Base-by-base conservation (phyloP, 2,797 vertebrate genomes). In the Xyrichtys novacula region DNA sequence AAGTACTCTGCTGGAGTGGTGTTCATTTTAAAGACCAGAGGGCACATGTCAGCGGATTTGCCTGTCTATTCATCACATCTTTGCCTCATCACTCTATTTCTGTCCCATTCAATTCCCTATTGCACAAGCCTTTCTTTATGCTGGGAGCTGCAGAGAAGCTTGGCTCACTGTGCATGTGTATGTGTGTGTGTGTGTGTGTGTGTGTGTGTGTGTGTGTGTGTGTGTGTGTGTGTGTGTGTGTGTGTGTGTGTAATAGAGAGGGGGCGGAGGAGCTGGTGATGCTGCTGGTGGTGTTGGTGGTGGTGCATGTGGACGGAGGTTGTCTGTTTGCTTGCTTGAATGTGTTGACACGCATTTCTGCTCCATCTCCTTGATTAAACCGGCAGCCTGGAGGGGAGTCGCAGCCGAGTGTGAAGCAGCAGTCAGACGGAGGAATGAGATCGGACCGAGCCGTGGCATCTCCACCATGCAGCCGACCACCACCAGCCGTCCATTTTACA, bases 301-400 rank as follows among this genome's bases (percentile, higher is more conserved):
- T 31, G 69, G 9, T 42, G 61, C 6, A 39, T 57, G 23, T 28
- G 53, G 58, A 60, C 28, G 49, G 53, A 59, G 68, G 46, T 57
- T 28, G 81, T 46, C 25, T 44, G 52, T 39, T 22, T 20, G 47
- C 71, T 43, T 58, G 14, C 12, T 55, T 56, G 76, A 52, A 53
- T 72, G 65, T 53, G 69, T 76, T 83, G 78, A 83, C 68, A 47
- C 71, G 70, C 74, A 79, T 63, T 68, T 81, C 31, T 62, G 67
- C 80, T 85, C 79, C 85, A 87, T 89, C 85, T 80, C 59, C 74
- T 61, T 82, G 81, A 88, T 90, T 64, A 82, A 76, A 71, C 29
- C 74, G 25, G 71, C 63, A 60, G 78, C 65, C 63, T 44, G 73
- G 70, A 65, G 65, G 66, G 54, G 74, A 47, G 53, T 43, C 55